Evolutionary conservation across 2,888 invertebrate genomes (phyloP).

Genomic region (Microctonus hyperodae): DNA sequence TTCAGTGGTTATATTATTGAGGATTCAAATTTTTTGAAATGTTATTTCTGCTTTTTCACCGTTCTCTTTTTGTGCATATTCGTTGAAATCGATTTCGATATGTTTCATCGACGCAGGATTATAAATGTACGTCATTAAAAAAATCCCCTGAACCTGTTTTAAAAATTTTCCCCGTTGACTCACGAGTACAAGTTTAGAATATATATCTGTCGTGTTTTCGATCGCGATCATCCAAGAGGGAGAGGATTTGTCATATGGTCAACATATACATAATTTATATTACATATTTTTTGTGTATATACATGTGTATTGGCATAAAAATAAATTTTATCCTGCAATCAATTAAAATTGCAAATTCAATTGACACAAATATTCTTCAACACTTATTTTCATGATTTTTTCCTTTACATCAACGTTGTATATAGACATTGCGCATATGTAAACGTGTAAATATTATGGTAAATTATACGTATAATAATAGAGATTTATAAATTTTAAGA

Average conservation of each 20-base stretch:
- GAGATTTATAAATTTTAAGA: too few relatives aligned
- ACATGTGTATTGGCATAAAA: neutral
- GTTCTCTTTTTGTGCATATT: neutral
- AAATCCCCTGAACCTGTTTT: slow-evolving; percentile 3
- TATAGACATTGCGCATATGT: neutral
- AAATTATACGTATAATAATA: too few relatives aligned
- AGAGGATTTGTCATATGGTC: neutral
- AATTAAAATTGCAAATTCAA: slow-evolving; percentile 14
- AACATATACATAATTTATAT: neutral
- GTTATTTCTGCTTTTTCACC: neutral
- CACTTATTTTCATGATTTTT: neutral
- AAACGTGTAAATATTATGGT: too few relatives aligned
- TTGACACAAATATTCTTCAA: slow-evolving; percentile 7
- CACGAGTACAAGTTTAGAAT: neutral
- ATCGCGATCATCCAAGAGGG: neutral
- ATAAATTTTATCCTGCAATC: neutral
- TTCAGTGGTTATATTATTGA: neutral
- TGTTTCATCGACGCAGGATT: slow-evolving; percentile 14
- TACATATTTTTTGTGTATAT: neutral
- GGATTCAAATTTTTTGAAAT: too few relatives aligned
- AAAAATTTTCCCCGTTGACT: slow-evolving; percentile 7
- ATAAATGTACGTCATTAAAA: slow-evolving; percentile 7
- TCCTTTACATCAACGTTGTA: neutral
- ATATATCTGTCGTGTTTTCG: neutral
- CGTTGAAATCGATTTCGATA: neutral